Evolutionary conservation across 2,888 invertebrate genomes (phyloP).

Genomic region (Thecophora atra): DNA sequence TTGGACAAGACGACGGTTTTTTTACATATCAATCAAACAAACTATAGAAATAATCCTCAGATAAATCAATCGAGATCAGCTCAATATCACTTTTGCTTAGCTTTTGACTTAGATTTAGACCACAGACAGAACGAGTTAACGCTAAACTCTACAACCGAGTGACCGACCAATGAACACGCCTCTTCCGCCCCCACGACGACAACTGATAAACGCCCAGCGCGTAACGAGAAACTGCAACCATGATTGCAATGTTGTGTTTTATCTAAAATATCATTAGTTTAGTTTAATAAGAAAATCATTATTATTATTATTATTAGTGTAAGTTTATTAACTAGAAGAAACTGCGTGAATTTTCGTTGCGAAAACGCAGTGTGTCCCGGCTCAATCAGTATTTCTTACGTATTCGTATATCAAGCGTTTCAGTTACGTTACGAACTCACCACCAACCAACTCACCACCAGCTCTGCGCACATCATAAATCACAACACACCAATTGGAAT

Average conservation of each 20-base stretch:
- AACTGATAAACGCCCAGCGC: background rate
- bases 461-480: constrained; percentile 17
- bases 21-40: no score
- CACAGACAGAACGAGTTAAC: no score
- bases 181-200: no score
- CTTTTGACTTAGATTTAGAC: no score
- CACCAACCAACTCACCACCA: background rate
- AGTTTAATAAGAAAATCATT: no score
- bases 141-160: background rate
- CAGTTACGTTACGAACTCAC: background rate
- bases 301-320: background rate
- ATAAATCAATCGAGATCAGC: no score
- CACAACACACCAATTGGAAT: constrained; percentile 22
- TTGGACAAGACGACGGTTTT: background rate
- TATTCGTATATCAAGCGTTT: constrained; percentile 9
- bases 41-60: no score
- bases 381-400: no score
- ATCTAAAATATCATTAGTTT: background rate
- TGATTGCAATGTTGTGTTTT: background rate
- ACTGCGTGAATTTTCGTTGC: no score
- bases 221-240: background rate
- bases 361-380: no score
- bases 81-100: no score
- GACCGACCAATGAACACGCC: background rate
- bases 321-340: background rate